These are phyloP conservation scores for Pectinophora gossypiella DNA, from an alignment of 1,140 invertebrate genomes.

Conservation along the genomic window DNA sequence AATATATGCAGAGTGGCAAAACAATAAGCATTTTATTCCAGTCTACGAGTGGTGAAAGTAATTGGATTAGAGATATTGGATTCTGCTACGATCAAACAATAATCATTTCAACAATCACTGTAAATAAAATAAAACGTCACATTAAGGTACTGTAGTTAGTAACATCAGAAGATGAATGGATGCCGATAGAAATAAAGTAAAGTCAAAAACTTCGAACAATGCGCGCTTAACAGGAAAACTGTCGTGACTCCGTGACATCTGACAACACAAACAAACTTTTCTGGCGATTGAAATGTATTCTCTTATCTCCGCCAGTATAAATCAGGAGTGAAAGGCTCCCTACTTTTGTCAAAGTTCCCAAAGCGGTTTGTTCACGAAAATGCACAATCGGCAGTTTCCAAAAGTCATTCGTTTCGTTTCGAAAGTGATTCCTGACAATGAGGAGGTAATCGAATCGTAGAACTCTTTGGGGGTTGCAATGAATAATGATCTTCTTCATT, in stretches of 20 bases:
- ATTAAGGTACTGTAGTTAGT: too few species aligned
- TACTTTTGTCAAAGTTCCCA: constrained; percentile 23
- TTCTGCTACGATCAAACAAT: too few species aligned
- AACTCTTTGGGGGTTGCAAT: background rate
- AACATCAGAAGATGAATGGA: too few species aligned
- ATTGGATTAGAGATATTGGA: too few species aligned
- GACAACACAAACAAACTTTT: constrained; percentile 13
- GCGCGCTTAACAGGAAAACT: too few species aligned
- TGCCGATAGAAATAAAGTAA: too few species aligned
- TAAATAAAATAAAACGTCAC: too few species aligned
- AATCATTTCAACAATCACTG: too few species aligned
- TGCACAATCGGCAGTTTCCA: constrained; percentile 21
- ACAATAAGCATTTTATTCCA: too few species aligned
- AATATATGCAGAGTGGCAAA: too few species aligned
- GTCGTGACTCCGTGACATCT: background rate
- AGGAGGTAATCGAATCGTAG: constrained; percentile 22
- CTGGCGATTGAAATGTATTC: constrained; percentile 24
- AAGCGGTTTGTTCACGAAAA: constrained; percentile 34
- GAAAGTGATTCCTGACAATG: constrained; percentile 25
- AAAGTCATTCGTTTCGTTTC: constrained; percentile 29
- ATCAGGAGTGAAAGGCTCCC: constrained; percentile 26
- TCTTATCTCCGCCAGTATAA: constrained; percentile 38
- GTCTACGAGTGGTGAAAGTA: too few species aligned
- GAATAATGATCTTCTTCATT: background rate
- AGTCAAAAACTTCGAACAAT: too few species aligned